Percentiles rank a stretch among this genome's conserved stretches.
phyloP scores from a whole-genome alignment of 2,797 vertebrate species.

The Ciconia nigra region DNA sequence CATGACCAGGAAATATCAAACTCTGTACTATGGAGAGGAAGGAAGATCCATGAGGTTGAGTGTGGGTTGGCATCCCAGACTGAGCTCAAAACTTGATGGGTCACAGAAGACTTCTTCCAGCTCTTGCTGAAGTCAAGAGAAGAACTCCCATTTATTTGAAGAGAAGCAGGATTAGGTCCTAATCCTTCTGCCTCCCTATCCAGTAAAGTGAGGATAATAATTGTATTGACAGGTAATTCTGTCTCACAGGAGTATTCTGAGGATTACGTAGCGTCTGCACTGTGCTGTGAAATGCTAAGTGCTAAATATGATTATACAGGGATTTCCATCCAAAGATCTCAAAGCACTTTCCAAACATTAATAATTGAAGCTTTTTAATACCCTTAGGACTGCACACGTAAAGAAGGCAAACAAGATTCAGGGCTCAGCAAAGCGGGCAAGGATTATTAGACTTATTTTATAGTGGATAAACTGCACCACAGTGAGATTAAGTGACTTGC shows the following conservation, averaged over 20 bases:
- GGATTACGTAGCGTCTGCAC: constrained; percentile 65
- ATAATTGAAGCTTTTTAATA: constrained; percentile 68
- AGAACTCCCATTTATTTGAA: constrained; percentile 11
- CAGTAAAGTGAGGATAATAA: constrained; percentile 68
- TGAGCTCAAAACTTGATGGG: not conserved
- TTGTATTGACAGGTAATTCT: constrained; percentile 71
- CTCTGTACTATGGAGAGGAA: not conserved
- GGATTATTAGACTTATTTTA: constrained; percentile 66
- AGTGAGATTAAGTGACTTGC: constrained; percentile 54
- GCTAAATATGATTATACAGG: constrained; percentile 71
- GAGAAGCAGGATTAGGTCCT: constrained; percentile 55
- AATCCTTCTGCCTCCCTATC: constrained; percentile 54
- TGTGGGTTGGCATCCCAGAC: not conserved
- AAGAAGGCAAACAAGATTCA: constrained; percentile 66
- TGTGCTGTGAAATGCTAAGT: constrained; percentile 67
- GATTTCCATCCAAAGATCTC: constrained; percentile 69
- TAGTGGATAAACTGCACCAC: constrained; percentile 54
- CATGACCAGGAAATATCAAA: not conserved
- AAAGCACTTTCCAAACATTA: constrained; percentile 69
- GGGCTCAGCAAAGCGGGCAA: constrained; percentile 61
- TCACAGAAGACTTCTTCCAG: constrained; percentile 1
- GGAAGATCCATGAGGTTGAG: not conserved
- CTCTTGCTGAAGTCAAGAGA: not conserved
- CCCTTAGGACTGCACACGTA: constrained; percentile 61
- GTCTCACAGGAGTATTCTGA: constrained; percentile 62